Evolutionary conservation across 1,140 invertebrate genomes (phyloP), one percentile per base, ranked within the genome.

Genomic region (Drosophila gunungcola): DNA sequence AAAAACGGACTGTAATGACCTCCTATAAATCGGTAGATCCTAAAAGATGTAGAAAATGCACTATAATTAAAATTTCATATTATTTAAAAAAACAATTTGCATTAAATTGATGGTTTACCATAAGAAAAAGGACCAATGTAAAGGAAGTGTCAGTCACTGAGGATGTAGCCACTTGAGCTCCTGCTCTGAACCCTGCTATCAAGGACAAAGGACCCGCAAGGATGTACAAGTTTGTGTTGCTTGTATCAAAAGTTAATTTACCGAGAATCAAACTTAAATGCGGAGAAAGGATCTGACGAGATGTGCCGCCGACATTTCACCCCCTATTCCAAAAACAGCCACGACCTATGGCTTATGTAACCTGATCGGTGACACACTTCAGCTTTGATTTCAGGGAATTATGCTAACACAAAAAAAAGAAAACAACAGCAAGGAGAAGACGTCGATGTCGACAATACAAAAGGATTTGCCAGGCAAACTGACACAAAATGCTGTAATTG

Each of bases 401-500:
- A 80, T 76, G 63, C 52, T 73, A 67, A 60, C 49, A 64, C 54
- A 52, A 75, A 68, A 73, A 60, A 56, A 43, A 64, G 54, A 64
- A 62, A 56, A 45, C 43, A n/a, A 21, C 16, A 21, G 16, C 16
- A 21, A 32, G 29, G 7, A 68, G 38, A 38, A 45, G 9, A 36
- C 52, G 42, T 57, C 42, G 34, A 29, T 42, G 39, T 73, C 65
- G 72, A 82, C 62, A 68, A 78, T 55, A 69, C 63, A 73, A 74
- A 77, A 67, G 85, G 85, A 84, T 89, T 88, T 88, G 64, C 69
- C 68, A 63, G 53, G 45, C 69, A 91, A 89, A 88, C 88, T 88
- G 88, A 91, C 88, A 91, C 80, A 91, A 91, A 91, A 91, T 84
- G 88, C 80, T 81, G 73, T 91, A 91, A 91, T 91, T 91, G 77